Percentiles rank a stretch among this genome's conserved stretches.
Evolutionary conservation across 2,797 vertebrate genomes (phyloP).

Genomic region (Hybognathus amarus): DNA sequence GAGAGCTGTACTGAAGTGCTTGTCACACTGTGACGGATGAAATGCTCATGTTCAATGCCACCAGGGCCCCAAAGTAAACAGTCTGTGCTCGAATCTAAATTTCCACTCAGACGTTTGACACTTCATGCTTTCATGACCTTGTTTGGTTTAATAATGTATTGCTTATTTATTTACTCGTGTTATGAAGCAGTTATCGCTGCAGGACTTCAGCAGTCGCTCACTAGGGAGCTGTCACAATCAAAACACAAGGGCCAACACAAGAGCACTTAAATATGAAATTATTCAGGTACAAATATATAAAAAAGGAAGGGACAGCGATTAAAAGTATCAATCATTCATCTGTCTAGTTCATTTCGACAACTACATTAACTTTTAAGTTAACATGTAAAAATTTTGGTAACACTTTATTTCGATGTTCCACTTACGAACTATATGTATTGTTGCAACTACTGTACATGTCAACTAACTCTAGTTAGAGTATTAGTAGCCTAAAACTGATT

Average conservation of each 20-base stretch:
- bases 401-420: background rate
- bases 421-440: background rate
- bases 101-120: constrained; percentile 20
- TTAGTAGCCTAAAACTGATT: background rate
- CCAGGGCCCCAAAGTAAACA: constrained; percentile 30
- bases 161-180: constrained; percentile 29
- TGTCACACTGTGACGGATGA: constrained; percentile 34
- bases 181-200: constrained; percentile 5
- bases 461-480: background rate
- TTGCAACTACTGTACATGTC: background rate
- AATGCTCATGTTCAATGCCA: constrained; percentile 26
- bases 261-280: constrained; percentile 9
- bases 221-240: constrained; percentile 25
- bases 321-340: background rate
- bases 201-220: background rate
- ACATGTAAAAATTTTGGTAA: background rate
- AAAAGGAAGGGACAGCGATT: background rate
- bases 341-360: background rate
- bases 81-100: constrained; percentile 11
- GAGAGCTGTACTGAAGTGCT: constrained; percentile 25
- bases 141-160: constrained; percentile 28
- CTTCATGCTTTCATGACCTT: constrained; percentile 23
- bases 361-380: background rate
- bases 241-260: constrained; percentile 19
- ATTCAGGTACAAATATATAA: constrained; percentile 8